Conservation (phyloP, 2,113 vertebrate genomes). For the chimpanzee (Pan troglodytes) region NHGRI_mPanTro3-v2.1_pri NC_072401.2:21036501-21037000, state of each 20-base stretch:
- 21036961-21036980: slow-evolving; percentile 74
- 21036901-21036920: slow-evolving; percentile 76
- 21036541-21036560: slow-evolving; percentile 73
- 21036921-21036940: slow-evolving; percentile 69
- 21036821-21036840: slow-evolving; percentile 87
- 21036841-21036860: slow-evolving; percentile 80
- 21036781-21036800: slow-evolving; percentile 85
- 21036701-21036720: slow-evolving; percentile 81
- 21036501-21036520: slow-evolving; percentile 35
- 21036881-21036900: slow-evolving; percentile 79
- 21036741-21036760: slow-evolving; percentile 78
- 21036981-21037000: slow-evolving; percentile 74
- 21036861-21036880: slow-evolving; percentile 79
- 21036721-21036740: slow-evolving; percentile 83
- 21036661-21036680: slow-evolving; percentile 75
- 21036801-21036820: slow-evolving; percentile 80
- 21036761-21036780: slow-evolving; percentile 84
- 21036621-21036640: slow-evolving; percentile 71
- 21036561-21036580: slow-evolving; percentile 76
- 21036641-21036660: slow-evolving; percentile 77
- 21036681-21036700: slow-evolving; percentile 79
- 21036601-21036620: slow-evolving; percentile 81
- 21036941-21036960: slow-evolving; percentile 77
- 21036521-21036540: slow-evolving; percentile 44
- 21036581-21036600: slow-evolving; percentile 72